Percentiles rank a stretch among this genome's conserved stretches.
Conservation (phyloP, 2,888 invertebrate genomes). For the Tetragonula carbonaria region DNA sequence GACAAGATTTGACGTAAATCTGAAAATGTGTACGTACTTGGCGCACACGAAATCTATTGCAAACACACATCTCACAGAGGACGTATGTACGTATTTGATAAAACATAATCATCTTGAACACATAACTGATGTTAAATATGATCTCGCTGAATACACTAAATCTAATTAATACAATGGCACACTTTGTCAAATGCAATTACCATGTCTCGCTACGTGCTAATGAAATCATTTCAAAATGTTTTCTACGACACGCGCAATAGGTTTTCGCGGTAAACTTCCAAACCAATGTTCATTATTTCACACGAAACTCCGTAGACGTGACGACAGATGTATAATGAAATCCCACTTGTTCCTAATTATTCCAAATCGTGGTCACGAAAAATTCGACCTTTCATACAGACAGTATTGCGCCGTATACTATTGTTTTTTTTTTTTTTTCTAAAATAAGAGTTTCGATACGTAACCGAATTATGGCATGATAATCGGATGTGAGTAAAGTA, state of each 20-base stretch:
- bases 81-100: neutral
- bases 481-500: too few relatives aligned
- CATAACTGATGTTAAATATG: neutral
- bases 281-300: neutral
- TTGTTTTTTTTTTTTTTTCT: too few relatives aligned
- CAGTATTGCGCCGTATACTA: too few relatives aligned
- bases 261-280: neutral
- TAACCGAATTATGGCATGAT: too few relatives aligned
- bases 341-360: neutral
- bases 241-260: neutral
- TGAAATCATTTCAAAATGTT: neutral
- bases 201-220: neutral
- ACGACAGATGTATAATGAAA: neutral
- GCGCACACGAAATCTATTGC: neutral
- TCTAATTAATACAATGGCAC: neutral
- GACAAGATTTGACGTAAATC: neutral
- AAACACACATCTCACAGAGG: neutral
- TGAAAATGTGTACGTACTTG: neutral
- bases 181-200: neutral
- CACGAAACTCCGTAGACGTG: neutral
- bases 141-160: neutral
- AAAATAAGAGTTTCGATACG: too few relatives aligned
- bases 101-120: neutral
- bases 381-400: too few relatives aligned
- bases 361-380: neutral